Evolutionary conservation across 2,888 invertebrate species (phyloP).

Genomic region (Calliphora vomitoria): DNA sequence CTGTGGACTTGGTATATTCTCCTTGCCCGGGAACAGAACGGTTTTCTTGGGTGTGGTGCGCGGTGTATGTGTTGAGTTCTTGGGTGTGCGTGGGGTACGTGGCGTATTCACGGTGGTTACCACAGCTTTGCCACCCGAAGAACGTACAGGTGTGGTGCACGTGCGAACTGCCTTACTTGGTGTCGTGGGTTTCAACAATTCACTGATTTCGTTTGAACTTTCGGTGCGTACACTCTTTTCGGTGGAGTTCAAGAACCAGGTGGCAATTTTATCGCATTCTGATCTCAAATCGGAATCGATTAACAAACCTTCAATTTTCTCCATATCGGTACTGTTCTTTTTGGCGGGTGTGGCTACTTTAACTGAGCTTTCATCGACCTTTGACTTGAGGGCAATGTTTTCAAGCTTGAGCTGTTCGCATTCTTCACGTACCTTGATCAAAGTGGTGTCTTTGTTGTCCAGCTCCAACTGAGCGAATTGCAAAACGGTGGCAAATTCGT

Average conservation of each 20-base stretch:
- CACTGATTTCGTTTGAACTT: constrained; percentile 79
- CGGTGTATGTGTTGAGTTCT: constrained; percentile 77
- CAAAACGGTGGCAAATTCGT: constrained; percentile 84
- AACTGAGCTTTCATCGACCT: constrained; percentile 78
- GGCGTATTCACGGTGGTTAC: constrained; percentile 72
- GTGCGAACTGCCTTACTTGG: constrained; percentile 76
- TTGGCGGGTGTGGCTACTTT: constrained; percentile 75
- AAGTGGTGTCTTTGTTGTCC: constrained; percentile 83
- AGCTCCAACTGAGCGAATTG: constrained; percentile 84
- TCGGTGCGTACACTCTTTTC: constrained; percentile 81
- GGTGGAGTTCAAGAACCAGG: constrained; percentile 80
- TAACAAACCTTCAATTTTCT: constrained; percentile 81
- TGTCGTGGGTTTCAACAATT: constrained; percentile 79
- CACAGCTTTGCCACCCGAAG: constrained; percentile 63
- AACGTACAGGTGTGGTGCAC: constrained; percentile 74
- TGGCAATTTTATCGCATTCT: constrained; percentile 83
- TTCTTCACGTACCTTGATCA: constrained; percentile 82
- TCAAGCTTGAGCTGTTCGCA: constrained; percentile 84
- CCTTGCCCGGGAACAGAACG: constrained; percentile 83
- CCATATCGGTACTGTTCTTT: constrained; percentile 81
- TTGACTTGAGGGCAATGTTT: constrained; percentile 83
- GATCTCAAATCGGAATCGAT: constrained; percentile 82
- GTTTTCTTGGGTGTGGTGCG: constrained; percentile 83
- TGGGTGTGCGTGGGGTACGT: constrained; percentile 76
- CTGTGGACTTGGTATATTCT: constrained; percentile 83